Percentiles rank a stretch among this genome's conserved stretches.
phyloP scores from a whole-genome alignment of 2,888 invertebrate species.

The Temnothorax unifasciatus region DNA sequence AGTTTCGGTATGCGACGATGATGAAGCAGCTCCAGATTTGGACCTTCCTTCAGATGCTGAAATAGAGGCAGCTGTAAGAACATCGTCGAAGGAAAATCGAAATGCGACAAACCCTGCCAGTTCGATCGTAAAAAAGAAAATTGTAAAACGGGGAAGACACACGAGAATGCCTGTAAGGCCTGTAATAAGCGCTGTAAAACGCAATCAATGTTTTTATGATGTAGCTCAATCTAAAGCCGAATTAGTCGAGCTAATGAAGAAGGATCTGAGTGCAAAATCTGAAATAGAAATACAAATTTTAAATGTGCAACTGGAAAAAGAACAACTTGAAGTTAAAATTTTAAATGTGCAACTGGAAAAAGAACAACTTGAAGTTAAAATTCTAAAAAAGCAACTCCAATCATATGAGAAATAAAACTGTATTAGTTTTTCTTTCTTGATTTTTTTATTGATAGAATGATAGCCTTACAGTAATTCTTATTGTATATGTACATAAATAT shows the following conservation, averaged over 20 bases:
- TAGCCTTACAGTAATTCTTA: background rate
- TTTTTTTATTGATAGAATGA: no score
- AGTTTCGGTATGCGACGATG: background rate
- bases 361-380: no score
- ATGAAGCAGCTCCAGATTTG: background rate
- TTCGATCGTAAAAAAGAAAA: slow-evolving; percentile 5
- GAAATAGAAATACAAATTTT: slow-evolving; percentile 16
- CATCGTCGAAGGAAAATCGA: slow-evolving; percentile 11
- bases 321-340: slow-evolving; percentile 19
- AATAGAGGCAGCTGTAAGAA: background rate
- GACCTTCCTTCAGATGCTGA: background rate
- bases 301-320: slow-evolving; percentile 6
- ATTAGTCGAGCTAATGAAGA: slow-evolving; percentile 7
- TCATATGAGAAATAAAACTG: slow-evolving; percentile 14
- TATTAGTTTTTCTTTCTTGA: background rate
- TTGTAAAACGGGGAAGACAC: slow-evolving; percentile 3
- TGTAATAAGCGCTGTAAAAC: slow-evolving; percentile 26
- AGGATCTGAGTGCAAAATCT: slow-evolving; percentile 15
- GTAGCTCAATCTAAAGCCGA: slow-evolving; percentile 14
- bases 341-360: no score
- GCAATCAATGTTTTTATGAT: slow-evolving; percentile 27
- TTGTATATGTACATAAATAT: background rate
- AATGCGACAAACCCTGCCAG: background rate
- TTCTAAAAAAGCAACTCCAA: slow-evolving; percentile 9
- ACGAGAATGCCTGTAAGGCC: background rate